Evolutionary conservation across 1,140 invertebrate species (phyloP).

Genomic region (Galendromus occidentalis): DNA sequence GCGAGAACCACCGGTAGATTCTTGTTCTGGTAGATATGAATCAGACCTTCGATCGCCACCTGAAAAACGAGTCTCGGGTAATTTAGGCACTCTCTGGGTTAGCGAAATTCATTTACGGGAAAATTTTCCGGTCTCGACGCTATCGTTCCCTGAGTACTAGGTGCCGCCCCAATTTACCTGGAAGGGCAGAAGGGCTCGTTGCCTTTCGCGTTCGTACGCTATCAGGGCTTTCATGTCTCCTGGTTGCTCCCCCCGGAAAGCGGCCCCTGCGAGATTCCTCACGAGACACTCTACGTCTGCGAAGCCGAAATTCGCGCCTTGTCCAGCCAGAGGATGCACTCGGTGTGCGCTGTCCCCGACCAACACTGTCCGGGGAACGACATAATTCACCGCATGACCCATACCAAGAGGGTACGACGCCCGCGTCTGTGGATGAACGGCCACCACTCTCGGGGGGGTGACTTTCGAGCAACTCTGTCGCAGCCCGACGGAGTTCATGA

Average conservation of each 20-base stretch:
- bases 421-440: slow-evolving; percentile 39
- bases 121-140: too few species aligned
- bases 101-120: too few species aligned
- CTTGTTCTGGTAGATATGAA: slow-evolving; percentile 57
- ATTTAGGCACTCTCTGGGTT: too few species aligned
- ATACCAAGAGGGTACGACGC: slow-evolving; percentile 80
- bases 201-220: neutral
- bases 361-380: slow-evolving; percentile 47
- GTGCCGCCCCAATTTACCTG: too few species aligned
- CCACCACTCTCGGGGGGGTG: slow-evolving; percentile 51
- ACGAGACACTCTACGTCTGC: slow-evolving; percentile 61
- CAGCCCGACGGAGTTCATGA: neutral
- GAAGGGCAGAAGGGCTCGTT: neutral
- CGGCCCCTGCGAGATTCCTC: slow-evolving; percentile 42
- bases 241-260: slow-evolving; percentile 43
- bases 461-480: neutral
- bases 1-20: slow-evolving; percentile 54
- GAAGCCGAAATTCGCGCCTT: slow-evolving; percentile 92
- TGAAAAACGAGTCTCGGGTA: slow-evolving; percentile 10
- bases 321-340: slow-evolving; percentile 86
- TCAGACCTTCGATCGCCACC: slow-evolving; percentile 59
- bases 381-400: slow-evolving; percentile 66
- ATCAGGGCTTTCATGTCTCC: slow-evolving; percentile 35
- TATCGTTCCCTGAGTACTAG: too few species aligned
- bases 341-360: slow-evolving; percentile 89